Base-by-base conservation (phyloP, 1,140 invertebrate species). In the Bombyx mori region DNA sequence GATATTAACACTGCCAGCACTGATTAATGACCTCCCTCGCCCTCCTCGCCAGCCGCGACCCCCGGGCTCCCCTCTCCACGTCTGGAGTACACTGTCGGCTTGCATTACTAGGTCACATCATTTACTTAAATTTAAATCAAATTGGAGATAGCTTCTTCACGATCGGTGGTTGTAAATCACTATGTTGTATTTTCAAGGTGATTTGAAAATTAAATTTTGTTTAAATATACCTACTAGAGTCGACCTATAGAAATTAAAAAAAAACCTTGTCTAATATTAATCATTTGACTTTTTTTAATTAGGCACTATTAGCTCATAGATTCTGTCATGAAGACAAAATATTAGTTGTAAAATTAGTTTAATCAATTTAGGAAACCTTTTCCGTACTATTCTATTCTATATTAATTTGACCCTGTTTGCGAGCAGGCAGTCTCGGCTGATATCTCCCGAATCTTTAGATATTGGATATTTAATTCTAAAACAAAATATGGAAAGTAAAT, bases 11-110 rank as follows among this genome's bases (percentile, higher is more conserved):
- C 51, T 54, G 54, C 42, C 50, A 54, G 51, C 56, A 52, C 63
- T 66, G 64, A 62, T 66, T 62, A 62, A 66, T 55, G 64, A 66
- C 60, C 58, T 55, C 60, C 58, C 64, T 62, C 52, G 59, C 59
- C 61, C 54, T 49, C 57, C 47, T 22, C 42, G 1, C 62, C 56
- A 52, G 12, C 50, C 10, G 1, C 12, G 47, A 8, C 10, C 12
- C 48, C 12, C 7, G 4, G 48, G 6, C 8, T 50, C 26, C 8
- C 6, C 12, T 8, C 12, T 22, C 10, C 7, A 44, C 35, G 49
- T 43, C 35, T 26, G 43, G 44, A 8, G 8, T 3, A 8, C 12
- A 50, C 12, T 10, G 8, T 47, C 45, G 45, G 45, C 6, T 10
- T 3, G 45, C 45, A 47, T 10, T 12, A 47, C 45, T 47, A 6